Conservation (phyloP, 2,797 vertebrate species). For the Onychomys arenicola region DNA sequence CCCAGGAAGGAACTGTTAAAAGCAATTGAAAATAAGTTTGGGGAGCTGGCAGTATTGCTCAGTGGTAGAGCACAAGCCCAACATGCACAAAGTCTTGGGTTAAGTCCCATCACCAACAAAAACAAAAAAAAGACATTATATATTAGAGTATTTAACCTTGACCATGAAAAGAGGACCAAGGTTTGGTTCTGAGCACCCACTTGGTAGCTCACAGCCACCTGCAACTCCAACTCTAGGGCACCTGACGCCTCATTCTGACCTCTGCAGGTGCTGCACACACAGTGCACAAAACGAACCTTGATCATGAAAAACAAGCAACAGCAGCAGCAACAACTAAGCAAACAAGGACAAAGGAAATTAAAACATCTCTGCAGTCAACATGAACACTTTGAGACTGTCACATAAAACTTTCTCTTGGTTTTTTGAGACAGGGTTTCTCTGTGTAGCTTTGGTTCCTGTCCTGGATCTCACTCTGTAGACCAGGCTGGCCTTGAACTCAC, state of each 20-base stretch:
- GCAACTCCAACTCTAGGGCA: too few species aligned
- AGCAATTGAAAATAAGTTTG: neutral
- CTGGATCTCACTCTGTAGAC: too few species aligned
- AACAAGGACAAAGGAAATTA: neutral
- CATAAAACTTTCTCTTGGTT: neutral
- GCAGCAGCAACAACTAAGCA: neutral
- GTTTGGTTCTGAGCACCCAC: too few species aligned
- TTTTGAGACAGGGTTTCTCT: too few species aligned
- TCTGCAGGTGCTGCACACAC: too few species aligned
- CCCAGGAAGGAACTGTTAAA: neutral
- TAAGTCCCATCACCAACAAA: neutral
- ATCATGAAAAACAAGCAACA: neutral
- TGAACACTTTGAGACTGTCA: neutral
- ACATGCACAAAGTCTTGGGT: neutral
- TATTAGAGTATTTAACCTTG: neutral
- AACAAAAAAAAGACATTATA: neutral
- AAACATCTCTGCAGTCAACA: neutral
- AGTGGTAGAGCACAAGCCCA: neutral
- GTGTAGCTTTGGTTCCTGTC: too few species aligned
- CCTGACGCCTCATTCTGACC: too few species aligned
- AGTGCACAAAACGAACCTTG: neutral
- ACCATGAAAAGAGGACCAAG: neutral
- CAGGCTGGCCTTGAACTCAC: too few species aligned
- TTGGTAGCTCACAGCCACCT: too few species aligned
- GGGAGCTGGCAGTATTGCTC: neutral